phyloP scores from a whole-genome alignment of 2,113 vertebrate genomes.

The Chloropsis cyanopogon region DNA sequence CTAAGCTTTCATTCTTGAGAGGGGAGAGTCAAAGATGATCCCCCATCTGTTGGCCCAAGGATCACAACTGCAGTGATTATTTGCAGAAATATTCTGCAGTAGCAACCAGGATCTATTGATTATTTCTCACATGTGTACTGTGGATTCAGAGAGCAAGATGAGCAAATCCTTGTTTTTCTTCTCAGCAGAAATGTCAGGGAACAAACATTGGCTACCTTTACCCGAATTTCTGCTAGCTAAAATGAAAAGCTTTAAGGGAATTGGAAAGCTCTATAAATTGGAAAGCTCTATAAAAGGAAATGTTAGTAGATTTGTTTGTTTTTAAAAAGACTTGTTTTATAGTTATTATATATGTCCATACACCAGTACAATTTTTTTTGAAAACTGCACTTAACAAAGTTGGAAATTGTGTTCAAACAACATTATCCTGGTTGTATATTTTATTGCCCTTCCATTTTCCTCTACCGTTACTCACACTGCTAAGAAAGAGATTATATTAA shows the following conservation, averaged over 20 bases:
- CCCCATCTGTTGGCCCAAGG: not conserved
- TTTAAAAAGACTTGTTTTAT: not conserved
- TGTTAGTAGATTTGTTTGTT: not conserved
- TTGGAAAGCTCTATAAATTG: not conserved
- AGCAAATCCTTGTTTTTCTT: slow-evolving; percentile 41
- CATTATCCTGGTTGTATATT: not conserved
- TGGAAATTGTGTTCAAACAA: not conserved
- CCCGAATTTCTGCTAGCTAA: not conserved
- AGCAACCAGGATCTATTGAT: not conserved
- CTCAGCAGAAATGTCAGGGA: slow-evolving; percentile 35
- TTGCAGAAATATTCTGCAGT: slow-evolving; percentile 10
- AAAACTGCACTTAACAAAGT: not conserved
- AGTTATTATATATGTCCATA: not conserved
- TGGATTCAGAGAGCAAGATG: not conserved
- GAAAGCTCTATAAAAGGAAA: not conserved
- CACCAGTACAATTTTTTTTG: not conserved
- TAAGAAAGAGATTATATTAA: not conserved
- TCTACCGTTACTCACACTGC: not conserved
- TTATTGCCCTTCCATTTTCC: not conserved
- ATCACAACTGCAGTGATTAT: not conserved
- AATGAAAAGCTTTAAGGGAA: not conserved
- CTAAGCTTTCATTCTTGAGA: not conserved
- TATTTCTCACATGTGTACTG: not conserved
- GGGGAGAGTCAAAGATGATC: not conserved
- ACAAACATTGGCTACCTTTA: slow-evolving; percentile 33